Percentiles rank a stretch among this genome's conserved stretches.
Evolutionary conservation across 2,888 invertebrate species (phyloP).

Genomic region (Thalpophila matura): DNA sequence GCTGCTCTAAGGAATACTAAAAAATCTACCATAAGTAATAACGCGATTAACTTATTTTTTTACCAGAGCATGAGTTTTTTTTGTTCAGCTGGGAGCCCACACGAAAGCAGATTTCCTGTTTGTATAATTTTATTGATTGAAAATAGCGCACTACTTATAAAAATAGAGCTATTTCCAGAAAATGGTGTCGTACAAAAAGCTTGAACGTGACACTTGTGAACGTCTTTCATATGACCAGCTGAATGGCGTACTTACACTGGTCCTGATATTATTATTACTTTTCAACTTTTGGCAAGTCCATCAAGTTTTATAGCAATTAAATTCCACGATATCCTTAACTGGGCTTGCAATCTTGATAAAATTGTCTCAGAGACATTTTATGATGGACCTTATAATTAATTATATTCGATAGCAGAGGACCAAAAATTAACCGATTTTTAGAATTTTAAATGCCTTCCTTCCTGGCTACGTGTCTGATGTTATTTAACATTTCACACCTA

Average conservation of each 20-base stretch:
- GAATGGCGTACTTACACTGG: background rate
- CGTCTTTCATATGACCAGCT: background rate
- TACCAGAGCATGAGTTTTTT: background rate
- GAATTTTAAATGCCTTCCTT: conserved; percentile 16
- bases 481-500: conserved; percentile 43
- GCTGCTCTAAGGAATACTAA: background rate
- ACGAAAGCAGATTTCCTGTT: no score
- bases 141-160: background rate
- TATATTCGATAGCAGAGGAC: no score
- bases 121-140: no score
- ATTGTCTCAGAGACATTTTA: background rate
- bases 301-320: background rate
- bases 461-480: conserved; percentile 52
- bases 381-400: no score
- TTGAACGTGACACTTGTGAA: background rate
- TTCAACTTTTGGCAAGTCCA: background rate
- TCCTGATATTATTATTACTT: background rate
- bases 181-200: no score
- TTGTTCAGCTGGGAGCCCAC: no score
- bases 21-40: no score
- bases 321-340: conserved; percentile 10
- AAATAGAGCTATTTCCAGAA: background rate
- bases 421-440: conserved; percentile 30
- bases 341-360: background rate
- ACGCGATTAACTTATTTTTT: no score